Conservation (phyloP, 1,140 invertebrate species). For the Diachasmimorpha longicaudata region DNA sequence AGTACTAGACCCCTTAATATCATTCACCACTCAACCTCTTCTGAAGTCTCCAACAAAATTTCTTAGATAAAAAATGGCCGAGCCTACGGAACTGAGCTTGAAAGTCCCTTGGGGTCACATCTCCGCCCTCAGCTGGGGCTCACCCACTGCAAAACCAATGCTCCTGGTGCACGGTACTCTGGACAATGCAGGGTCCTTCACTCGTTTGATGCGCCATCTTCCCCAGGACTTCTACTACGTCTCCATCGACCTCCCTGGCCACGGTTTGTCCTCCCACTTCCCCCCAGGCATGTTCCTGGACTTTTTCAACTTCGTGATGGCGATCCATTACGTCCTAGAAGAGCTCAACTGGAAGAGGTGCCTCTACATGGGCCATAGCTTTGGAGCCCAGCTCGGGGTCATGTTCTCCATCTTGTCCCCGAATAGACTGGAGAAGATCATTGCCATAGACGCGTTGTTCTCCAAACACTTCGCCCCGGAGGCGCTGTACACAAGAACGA, state of each 20-base stretch:
- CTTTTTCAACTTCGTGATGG: constrained; percentile 57
- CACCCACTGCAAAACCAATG: constrained; percentile 59
- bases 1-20: too few relatives aligned
- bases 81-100: constrained; percentile 28
- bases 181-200: constrained; percentile 73
- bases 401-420: neutral
- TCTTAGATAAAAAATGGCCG: neutral
- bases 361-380: constrained; percentile 66
- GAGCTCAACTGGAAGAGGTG: constrained; percentile 66
- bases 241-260: constrained; percentile 72
- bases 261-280: constrained; percentile 71
- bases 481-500: constrained; percentile 41
- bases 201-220: constrained; percentile 67
- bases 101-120: constrained; percentile 51
- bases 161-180: constrained; percentile 69
- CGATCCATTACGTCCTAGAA: constrained; percentile 63
- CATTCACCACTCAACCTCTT: too few relatives aligned
- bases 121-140: constrained; percentile 70
- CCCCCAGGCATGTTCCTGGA: constrained; percentile 62
- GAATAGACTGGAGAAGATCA: neutral
- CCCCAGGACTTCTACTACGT: constrained; percentile 67
- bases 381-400: constrained; percentile 61
- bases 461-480: constrained; percentile 42
- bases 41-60: neutral
- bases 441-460: constrained; percentile 63